These are phyloP conservation scores for Zaprionus kolodkinae DNA, from an alignment of 1,140 invertebrate genomes.

Conservation along the genomic window DNA sequence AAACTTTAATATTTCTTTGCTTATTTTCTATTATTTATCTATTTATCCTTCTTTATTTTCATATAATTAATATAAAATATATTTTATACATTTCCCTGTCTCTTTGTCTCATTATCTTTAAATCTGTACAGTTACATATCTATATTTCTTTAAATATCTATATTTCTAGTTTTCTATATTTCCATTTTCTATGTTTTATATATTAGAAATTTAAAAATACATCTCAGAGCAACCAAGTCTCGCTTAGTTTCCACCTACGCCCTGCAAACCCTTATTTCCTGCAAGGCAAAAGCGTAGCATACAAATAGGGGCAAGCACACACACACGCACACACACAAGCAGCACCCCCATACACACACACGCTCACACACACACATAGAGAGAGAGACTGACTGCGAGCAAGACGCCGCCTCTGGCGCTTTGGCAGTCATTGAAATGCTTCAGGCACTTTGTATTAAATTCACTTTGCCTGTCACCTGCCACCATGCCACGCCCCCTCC, in stretches of 20 bases:
- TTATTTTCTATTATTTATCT: neutral
- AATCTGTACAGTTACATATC: neutral
- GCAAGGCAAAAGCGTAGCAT: conserved; percentile 20
- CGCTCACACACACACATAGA: conserved; percentile 10
- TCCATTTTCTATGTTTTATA: neutral
- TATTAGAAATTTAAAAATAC: neutral
- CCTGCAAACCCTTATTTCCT: conserved; percentile 20
- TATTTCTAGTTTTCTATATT: neutral
- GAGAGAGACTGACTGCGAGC: neutral
- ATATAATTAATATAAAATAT: no score
- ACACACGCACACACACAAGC: neutral
- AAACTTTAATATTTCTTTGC: neutral
- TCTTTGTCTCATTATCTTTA: no score
- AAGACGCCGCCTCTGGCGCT: conserved; percentile 2
- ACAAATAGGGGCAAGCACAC: conserved; percentile 8
- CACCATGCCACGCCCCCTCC: neutral
- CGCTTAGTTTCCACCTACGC: neutral
- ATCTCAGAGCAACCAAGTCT: conserved; percentile 14
- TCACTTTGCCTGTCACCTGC: conserved; percentile 68
- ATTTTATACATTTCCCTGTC: no score
- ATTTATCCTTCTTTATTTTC: neutral
- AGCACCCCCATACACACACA: conserved; percentile 11
- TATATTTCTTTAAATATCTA: neutral
- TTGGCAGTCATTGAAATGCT: conserved; percentile 57
- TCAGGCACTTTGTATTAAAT: conserved; percentile 65